Base-by-base conservation (phyloP, 2,888 invertebrate species). In the Tipula vernalis region DNA sequence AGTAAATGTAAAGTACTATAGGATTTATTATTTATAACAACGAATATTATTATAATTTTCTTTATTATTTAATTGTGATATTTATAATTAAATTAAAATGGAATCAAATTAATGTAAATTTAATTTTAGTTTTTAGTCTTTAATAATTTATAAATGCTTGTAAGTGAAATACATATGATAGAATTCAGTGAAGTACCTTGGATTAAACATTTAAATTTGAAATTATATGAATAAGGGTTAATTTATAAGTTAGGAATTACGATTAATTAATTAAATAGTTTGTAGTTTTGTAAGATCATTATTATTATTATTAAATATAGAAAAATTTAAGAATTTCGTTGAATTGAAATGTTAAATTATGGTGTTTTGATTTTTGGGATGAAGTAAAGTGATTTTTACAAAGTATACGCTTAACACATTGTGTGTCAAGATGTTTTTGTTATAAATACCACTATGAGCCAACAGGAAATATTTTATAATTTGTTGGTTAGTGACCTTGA, bases 1-100 rank as follows among this genome's bases (percentile, higher is more conserved):
- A 86, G 87, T 36, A 87, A 87, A 87, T 87, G 87, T 41, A 89
- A 89, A 87, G 87, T 89, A 86, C 84, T 88, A 41, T 89, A 88
- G 87, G 86, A 42, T 18, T 88, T 87, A 71, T 8, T 10, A 42
- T 42, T 5, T 39, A 4, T 39, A 39, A 39, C 39, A 6, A 39
- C 39, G 5, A 39, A 6, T 39, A 39, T 6, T 6, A 39, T 39
- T 6, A 39, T 39, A 0, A 36, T 83, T n/a, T n/a, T n/a, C n/a
- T n/a, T n/a, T 41, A 85, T 85, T 39, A 15, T 39, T 85, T 85
- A 85, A 85, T 85, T 85, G 18, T 42, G 42, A 42, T 85, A 42
- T 85, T 36, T 6, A 85, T n/a, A 85, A n/a, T 51, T 51, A 51
- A 51, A n/a, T 51, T 51, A 51, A n/a, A n/a, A n/a, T 51, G 44